Conservation (phyloP, 2,113 vertebrate species). For the Boleophthalmus pectinirostris region DNA sequence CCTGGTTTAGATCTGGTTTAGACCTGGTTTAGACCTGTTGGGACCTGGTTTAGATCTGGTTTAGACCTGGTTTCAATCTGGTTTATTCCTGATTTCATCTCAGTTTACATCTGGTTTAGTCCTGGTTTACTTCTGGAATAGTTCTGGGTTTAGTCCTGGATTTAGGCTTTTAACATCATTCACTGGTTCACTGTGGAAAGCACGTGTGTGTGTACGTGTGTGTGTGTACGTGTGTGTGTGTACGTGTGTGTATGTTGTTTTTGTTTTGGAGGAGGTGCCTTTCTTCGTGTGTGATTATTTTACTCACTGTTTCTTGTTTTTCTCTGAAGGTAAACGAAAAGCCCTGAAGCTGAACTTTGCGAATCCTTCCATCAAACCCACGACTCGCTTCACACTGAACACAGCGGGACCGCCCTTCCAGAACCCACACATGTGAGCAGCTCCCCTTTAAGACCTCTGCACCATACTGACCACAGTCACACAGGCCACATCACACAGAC, state of each 20-base stretch:
- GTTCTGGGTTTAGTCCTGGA: background rate
- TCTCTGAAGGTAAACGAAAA: constrained; percentile 96
- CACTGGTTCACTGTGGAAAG: background rate
- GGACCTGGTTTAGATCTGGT: background rate
- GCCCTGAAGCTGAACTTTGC: constrained; percentile 99
- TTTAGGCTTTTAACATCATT: background rate
- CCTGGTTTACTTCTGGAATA: background rate
- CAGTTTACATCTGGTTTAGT: background rate
- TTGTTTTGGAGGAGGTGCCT: background rate
- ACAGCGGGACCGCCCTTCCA: constrained; percentile 91
- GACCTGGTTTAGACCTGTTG: background rate
- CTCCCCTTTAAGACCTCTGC: background rate
- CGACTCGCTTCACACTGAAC: constrained; percentile 92
- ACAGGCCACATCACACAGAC: no score
- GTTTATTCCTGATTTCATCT: background rate
- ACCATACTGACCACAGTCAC: no score
- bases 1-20: background rate
- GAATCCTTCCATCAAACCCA: constrained; percentile 96
- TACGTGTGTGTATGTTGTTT: background rate
- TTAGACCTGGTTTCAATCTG: background rate
- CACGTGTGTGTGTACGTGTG: background rate
- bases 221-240: background rate
- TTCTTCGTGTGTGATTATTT: background rate
- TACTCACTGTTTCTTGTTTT: background rate
- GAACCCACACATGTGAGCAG: constrained; percentile 94